Base-by-base conservation (phyloP, 2,797 vertebrate species). In the Pipistrellus nathusii region DNA sequence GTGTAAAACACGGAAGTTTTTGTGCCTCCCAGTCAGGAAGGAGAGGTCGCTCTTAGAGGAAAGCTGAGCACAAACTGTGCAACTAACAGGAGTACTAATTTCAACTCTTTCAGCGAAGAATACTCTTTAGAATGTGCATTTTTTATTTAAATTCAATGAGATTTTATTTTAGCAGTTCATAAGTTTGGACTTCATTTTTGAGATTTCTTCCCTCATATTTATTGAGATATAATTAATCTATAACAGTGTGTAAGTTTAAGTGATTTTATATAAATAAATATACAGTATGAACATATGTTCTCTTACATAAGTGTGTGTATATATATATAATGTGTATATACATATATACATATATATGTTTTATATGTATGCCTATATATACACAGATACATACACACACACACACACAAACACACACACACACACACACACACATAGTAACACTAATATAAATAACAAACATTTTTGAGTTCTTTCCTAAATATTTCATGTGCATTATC, bases 61-160 rank as follows among this genome's bases (percentile, higher is more conserved):
- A 95, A 96, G 68, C 9, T 15, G 44, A 93, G 8, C 17, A 44
- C 11, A 95, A 68, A 86, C 82, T 91, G 84, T 0, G 93, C 32
- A 78, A 71, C 38, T 71, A 95, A 95, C 57, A 13, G 0, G 72
- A 1, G 0, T 68, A 46, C 94, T 95, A 91, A 81, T 85, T 96
- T 90, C 80, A 85, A 93, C 83, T 6, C 41, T 48, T 81, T 86
- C 90, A 62, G 27, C 86, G 96, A 48, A 59, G 7, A 27, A 4
- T 30, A 64, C 12, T 80, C 27, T 85, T 91, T 53, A 76, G 11
- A 78, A 76, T 91, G 9, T 38, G 3, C 2, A 15, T 59, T 71
- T 76, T 88, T n/a, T 80, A 32, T 95, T 96, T 66, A 92, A 94
- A 72, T 62, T 62, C 32, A 86, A 73, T 27, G 76, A 85, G 4